Conservation (phyloP, 2,888 invertebrate genomes). For the Drosophila lacicola region DNA sequence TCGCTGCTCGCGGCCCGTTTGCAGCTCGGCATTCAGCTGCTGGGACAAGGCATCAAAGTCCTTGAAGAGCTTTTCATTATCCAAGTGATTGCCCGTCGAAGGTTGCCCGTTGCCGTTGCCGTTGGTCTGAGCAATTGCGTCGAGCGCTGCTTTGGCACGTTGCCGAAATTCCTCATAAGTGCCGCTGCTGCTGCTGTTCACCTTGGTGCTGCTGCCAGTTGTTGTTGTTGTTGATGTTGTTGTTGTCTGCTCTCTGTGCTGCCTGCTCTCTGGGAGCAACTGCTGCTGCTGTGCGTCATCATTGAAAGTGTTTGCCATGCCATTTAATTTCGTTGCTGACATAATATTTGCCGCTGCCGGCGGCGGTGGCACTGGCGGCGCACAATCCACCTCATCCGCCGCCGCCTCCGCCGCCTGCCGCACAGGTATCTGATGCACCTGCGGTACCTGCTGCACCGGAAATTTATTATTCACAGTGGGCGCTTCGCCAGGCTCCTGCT, state of each 20-base stretch:
- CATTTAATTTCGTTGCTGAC: slow-evolving; percentile 84
- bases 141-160: slow-evolving; percentile 83
- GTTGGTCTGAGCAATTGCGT: slow-evolving; percentile 53
- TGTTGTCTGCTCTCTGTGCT: slow-evolving; percentile 18
- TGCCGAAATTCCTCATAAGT: slow-evolving; percentile 84
- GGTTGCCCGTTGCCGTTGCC: slow-evolving; percentile 36
- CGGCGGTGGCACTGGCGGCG: slow-evolving; percentile 68
- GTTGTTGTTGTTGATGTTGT: slow-evolving; percentile 20
- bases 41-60: slow-evolving; percentile 85
- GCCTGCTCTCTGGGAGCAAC: slow-evolving; percentile 33
- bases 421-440: background rate
- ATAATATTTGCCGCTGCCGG: slow-evolving; percentile 73
- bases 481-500: slow-evolving; percentile 48
- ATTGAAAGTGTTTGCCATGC: slow-evolving; percentile 59
- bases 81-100: slow-evolving; percentile 65
- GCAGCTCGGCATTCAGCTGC: slow-evolving; percentile 82
- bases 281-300: slow-evolving; percentile 59
- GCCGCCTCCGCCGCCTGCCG: slow-evolving; percentile 1
- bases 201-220: slow-evolving; percentile 42
- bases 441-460: background rate
- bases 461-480: slow-evolving; percentile 34
- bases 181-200: slow-evolving; percentile 57
- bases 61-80: slow-evolving; percentile 84
- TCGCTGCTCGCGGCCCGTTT: slow-evolving; percentile 72
- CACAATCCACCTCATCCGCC: slow-evolving; percentile 40